Evolutionary conservation across 2,888 invertebrate genomes (phyloP), one percentile per base, ranked within the genome.

Genomic region (Morpho helenor): DNA sequence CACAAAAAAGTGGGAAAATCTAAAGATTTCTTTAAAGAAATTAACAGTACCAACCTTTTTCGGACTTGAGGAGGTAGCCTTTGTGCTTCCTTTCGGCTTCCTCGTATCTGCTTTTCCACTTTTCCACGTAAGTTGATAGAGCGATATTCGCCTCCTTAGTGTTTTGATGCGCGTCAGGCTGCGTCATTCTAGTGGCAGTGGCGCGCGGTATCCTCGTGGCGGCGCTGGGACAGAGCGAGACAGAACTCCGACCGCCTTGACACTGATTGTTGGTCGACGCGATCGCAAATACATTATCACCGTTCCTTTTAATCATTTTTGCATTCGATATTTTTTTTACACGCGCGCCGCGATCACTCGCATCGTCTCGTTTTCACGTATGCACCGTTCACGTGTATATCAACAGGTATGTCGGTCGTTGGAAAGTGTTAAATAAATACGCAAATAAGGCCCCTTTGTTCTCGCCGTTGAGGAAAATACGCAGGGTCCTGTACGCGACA

Each of bases 21-120:
- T 73, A 70, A 71, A 62, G 50, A 56, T 62, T 68, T 55, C 63
- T 64, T 59, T 56, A 57, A 55, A 59, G 65, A 66, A 60, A 62
- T 67, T 68, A 71, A 68, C 70, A 69, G 69, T 66, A 86, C 92
- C 91, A 79, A 95, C 95, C 92, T 91, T 94, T 93, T 88, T 95
- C 95, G 62, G 92, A 92, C 80, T 94, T 93, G 65, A 93, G 91
- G 53, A 95, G 89, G 68, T 94, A 81, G 51, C 91, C 78, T 80
- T 94, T 95, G 79, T 94, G 91, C 77, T 92, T 93, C 71, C 93
- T 91, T 77, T 95, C 95, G 7, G 93, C 91, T 49, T 95, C 95
- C 71, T 95, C 95, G 77, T 92, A 95, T 84, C 93, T 93, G 65
- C 82, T 87, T 84, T 93, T 94, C 95, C 94, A 95, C 75, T 91